Percentiles rank a stretch among this genome's conserved stretches.
Evolutionary conservation across 2,113 vertebrate species (phyloP).

Genomic region (Numida meleagris): DNA sequence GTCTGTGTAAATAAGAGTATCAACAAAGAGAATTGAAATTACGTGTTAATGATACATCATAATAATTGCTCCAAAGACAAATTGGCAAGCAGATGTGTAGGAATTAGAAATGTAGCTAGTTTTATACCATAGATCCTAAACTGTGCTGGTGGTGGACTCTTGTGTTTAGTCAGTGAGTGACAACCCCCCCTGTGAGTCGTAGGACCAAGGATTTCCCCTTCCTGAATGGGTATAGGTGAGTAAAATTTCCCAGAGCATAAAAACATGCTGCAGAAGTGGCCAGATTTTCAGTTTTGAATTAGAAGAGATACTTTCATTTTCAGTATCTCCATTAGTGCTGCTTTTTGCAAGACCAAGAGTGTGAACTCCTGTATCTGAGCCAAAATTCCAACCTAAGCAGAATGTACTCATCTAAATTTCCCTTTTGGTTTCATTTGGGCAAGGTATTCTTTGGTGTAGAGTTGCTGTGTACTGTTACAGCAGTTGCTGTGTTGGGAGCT

Average conservation of each 20-base stretch:
- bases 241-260: conserved; percentile 48
- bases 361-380: conserved; percentile 42
- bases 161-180: background rate
- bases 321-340: conserved; percentile 53
- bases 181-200: background rate
- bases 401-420: conserved; percentile 72
- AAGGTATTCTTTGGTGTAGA: conserved; percentile 67
- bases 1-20: background rate
- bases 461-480: conserved; percentile 67
- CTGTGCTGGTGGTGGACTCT: background rate
- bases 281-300: conserved; percentile 43
- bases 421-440: conserved; percentile 73
- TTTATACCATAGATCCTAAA: background rate
- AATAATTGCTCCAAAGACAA: background rate
- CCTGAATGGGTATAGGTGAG: background rate
- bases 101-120: background rate
- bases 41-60: background rate
- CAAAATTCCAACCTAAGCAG: conserved; percentile 73
- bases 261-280: background rate
- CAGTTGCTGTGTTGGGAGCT: conserved; percentile 63
- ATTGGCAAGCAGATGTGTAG: background rate
- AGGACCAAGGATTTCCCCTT: conserved; percentile 43
- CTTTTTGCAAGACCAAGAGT: conserved; percentile 24
- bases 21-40: background rate
- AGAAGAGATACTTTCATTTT: conserved; percentile 68